These are phyloP conservation scores for Drosophila dunni DNA, from an alignment of 1,140 invertebrate genomes.

Conservation along the genomic window DNA sequence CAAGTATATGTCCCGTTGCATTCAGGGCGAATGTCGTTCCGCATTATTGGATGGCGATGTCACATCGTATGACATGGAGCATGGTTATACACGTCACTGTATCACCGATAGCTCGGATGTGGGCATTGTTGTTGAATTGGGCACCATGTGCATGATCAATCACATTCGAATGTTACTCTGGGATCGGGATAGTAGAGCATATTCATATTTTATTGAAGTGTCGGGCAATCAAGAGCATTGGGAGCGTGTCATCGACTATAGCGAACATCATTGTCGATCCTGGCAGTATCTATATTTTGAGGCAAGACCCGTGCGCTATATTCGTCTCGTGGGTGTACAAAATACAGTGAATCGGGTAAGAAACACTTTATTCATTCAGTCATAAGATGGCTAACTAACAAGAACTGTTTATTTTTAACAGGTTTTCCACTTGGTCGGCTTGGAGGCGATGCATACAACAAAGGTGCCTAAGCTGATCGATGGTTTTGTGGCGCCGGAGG, in stretches of 20 bases:
- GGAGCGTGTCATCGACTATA: constrained; percentile 96
- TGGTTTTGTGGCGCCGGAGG: constrained; percentile 92
- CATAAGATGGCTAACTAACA: no score
- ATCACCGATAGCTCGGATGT: constrained; percentile 91
- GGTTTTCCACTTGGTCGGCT: constrained; percentile 96
- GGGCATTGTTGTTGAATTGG: constrained; percentile 95
- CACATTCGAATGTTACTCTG: constrained; percentile 96
- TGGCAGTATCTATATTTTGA: constrained; percentile 98
- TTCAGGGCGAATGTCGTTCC: constrained; percentile 94
- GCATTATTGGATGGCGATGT: constrained; percentile 95
- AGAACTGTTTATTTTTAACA: constrained; percentile 54
- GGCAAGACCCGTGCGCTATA: constrained; percentile 94
- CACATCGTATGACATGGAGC: constrained; percentile 84
- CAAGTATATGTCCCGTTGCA: constrained; percentile 91
- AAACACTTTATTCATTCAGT: background rate
- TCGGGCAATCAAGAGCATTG: constrained; percentile 98
- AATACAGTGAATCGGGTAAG: constrained; percentile 96
- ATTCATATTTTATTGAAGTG: constrained; percentile 98
- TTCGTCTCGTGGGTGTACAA: constrained; percentile 96
- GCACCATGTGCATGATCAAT: constrained; percentile 96
- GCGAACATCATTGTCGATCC: constrained; percentile 95
- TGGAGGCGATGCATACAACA: constrained; percentile 95
- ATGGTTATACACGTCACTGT: constrained; percentile 95
- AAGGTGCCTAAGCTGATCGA: constrained; percentile 90
- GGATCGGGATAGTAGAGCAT: constrained; percentile 97